Conservation (phyloP, 2,113 vertebrate species). For the Paraplagusia blochii region DNA sequence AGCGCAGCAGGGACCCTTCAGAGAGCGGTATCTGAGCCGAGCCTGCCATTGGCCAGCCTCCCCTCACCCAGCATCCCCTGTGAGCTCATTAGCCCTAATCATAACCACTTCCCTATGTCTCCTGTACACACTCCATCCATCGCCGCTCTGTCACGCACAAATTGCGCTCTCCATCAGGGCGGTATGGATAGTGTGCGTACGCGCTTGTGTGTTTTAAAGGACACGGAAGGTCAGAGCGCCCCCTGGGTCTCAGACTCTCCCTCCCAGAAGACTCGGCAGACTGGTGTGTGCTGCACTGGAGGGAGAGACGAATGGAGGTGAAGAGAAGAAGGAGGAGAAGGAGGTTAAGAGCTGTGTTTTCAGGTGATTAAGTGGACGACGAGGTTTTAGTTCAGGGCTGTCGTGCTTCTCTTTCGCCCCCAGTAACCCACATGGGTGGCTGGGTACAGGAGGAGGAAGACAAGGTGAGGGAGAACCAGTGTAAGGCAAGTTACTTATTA, state of each 20-base stretch:
- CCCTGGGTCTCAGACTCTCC: constrained; percentile 29
- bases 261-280: constrained; percentile 47
- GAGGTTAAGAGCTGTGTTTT: constrained; percentile 45
- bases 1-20: constrained; percentile 45
- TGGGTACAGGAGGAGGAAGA: constrained; percentile 23
- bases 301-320: constrained; percentile 30
- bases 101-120: constrained; percentile 65
- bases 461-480: neutral
- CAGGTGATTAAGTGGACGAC: constrained; percentile 57
- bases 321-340: constrained; percentile 32
- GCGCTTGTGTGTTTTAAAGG: constrained; percentile 52
- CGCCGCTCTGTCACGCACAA: constrained; percentile 48
- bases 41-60: constrained; percentile 40
- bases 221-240: constrained; percentile 59
- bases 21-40: constrained; percentile 37
- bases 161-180: constrained; percentile 60
- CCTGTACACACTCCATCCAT: constrained; percentile 58
- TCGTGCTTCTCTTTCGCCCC: constrained; percentile 25
- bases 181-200: constrained; percentile 13
- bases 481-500: no score
- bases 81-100: constrained; percentile 77
- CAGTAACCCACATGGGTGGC: constrained; percentile 64
- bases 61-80: constrained; percentile 54
- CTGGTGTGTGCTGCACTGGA: neutral
- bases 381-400: constrained; percentile 33